Evolutionary conservation across 2,888 invertebrate genomes (phyloP), one percentile per base, ranked within the genome.

Genomic region (Phengaris arion): DNA sequence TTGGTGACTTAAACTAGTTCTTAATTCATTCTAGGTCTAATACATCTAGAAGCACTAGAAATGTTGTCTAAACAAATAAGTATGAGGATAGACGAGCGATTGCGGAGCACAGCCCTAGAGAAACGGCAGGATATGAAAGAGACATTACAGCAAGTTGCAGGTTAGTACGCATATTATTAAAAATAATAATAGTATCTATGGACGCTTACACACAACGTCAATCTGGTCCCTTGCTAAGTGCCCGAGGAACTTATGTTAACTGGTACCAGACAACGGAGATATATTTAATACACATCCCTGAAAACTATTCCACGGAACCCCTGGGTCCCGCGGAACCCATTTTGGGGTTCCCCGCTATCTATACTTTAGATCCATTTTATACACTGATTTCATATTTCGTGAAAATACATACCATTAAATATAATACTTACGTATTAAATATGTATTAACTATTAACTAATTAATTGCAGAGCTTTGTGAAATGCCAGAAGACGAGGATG

Each of bases 21-120:
- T 69, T 46, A 35, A 51, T 35, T 4, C 15, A 10, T 87, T 87
- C 46, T 85, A 94, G 95, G 97, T 12, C 89, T 98, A 75, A 97
- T 98, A 0, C 98, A 98, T 86, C 91, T 98, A 77, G 98, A 98
- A 93, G 98, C 98, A 0, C 87, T 98, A 69, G 98, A 98, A 90
- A 97, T 98, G 95, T 89, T 98, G 3, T 98, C 98, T 0, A 96
- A 95, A 79, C 97, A 98, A 87, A 96, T 97, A 75, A 95, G 94
- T 79, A 95, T 97, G 83, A 96, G 96, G 84, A 94, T 97, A 81
- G 95, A 97, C 78, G 95, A 95, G 35, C 87, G 96, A 7, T 83
- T 96, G 69, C 92, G 94, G 13, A 88, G 93, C 0, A 89, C 94
- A 0, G 94, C 94, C 22, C 94, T 94, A 0, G 94, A 94, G 13